Evolutionary conservation across 1,140 invertebrate species (phyloP), one percentile per base, ranked within the genome.

Genomic region (Halesus radiatus): DNA sequence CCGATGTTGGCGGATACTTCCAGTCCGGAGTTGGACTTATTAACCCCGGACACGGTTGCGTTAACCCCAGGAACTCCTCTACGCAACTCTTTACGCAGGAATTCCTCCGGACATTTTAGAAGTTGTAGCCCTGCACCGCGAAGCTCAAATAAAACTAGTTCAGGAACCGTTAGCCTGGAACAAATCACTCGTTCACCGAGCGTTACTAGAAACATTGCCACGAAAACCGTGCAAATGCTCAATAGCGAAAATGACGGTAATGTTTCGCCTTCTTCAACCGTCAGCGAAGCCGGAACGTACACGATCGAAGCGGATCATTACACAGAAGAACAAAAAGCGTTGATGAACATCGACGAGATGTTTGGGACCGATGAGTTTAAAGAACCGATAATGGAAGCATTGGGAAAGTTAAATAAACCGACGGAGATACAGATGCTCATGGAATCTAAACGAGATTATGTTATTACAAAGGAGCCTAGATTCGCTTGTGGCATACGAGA

Each of bases 201-300:
- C 23, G 52, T 75, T 18, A 77, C 62, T 74, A n/a, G 70, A 62
- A 80, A 66, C 29, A 74, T 74, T 10, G 70, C 50, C 8, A 68
- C 78, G 20, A 77, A 79, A 26, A 79, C 50, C n/a, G 64, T 70
- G 5, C 77, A 72, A 62, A 29, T 37, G n/a, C n/a, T 73, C 15
- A 20, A 72, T 18, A 60, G 29, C 1, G 85, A 87, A 64, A 89
- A 85, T 29, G 52, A 22, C 18, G 81, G 70, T 10, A 76, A 76
- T n/a, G 73, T 76, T 62, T 83, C 82, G 0, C 82, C 82, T 83
- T 92, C 91, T 26, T 95, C 94, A 82, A 93, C 94, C 29, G 90
- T 93, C 0, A 96, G 95, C 87, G 95, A 96, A 86, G 91, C 94
- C 6, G 96, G 96, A 32, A 98, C 96, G 1, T 98, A 97, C 83